These are phyloP conservation scores for Eurytoma adleriae DNA, from an alignment of 2,888 invertebrate species.

Conservation along the genomic window DNA sequence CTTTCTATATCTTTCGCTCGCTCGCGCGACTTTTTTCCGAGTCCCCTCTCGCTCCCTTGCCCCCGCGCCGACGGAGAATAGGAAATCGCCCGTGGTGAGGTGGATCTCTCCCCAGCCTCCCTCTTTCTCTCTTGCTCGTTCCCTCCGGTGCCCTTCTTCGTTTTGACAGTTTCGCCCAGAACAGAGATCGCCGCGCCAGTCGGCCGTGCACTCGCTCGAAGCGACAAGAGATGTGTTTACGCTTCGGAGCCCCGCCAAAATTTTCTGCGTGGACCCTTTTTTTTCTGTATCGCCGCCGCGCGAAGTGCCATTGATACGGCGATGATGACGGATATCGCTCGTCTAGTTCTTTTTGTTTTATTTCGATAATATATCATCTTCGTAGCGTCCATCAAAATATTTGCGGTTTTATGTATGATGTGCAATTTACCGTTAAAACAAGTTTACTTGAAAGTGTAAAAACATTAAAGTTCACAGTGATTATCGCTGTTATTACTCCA, in stretches of 20 bases:
- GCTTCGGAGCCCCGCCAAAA: background rate
- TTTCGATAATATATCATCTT: too few species aligned
- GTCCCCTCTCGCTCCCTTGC: constrained; percentile 11
- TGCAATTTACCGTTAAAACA: too few species aligned
- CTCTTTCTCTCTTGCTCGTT: background rate
- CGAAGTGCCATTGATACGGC: background rate
- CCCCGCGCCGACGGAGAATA: constrained; percentile 33
- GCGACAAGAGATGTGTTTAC: constrained; percentile 18
- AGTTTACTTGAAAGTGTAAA: too few species aligned
- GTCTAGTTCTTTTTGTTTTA: too few species aligned
- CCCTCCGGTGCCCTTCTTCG: background rate
- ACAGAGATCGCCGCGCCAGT: background rate
- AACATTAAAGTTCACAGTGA: too few species aligned
- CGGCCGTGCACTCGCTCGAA: background rate
- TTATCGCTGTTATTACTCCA: too few species aligned
- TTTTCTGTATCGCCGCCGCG: background rate
- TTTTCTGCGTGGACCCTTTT: background rate
- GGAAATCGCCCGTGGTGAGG: constrained; percentile 32
- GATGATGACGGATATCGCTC: background rate
- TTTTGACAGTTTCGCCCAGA: constrained; percentile 33
- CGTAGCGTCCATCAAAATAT: too few species aligned
- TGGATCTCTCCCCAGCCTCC: background rate
- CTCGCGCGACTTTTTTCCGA: background rate
- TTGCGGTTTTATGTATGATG: too few species aligned
- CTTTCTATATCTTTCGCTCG: constrained; percentile 22